Evolutionary conservation across 35 echinoderm and acorn worm species (phyloP), one percentile per base, ranked within the genome.

Genomic region (Chiridota heheva): DNA sequence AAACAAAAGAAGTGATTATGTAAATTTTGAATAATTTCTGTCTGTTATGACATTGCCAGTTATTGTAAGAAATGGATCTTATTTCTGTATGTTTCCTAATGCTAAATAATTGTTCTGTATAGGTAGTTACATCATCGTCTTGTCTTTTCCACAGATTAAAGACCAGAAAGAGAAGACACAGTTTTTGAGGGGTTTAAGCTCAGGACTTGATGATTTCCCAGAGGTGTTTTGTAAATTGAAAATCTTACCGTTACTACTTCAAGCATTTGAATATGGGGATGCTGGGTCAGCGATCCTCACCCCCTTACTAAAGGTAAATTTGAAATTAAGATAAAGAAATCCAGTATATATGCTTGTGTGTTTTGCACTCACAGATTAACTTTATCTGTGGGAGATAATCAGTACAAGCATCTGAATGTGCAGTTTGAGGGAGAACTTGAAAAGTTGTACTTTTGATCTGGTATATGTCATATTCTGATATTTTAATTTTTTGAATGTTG

Each of bases 201-300:
- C 78, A 8, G 80, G 71, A 37, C 76, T 98, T 13, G 89, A 92
- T 77, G 95, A 98, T 39, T 98, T 98, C 44, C 95, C 95, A 1
- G 79, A 88, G 51, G 95, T 91, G 45, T 98, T 98, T 67, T 98
- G 95, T 73, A 78, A 69, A 24, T 82, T 86, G 30, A 77, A 87
- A 28, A 91, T 91, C 22, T 81, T 91, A 63, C 89, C 95, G 12
- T 64, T 92, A 17, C 62, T 92, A 16, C 51, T 97, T 10, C 89
- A 98, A 81, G 89, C 95, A 26, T 98, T 98, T 88, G 89, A 98
- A 44, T 98, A 85, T 81, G 85, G 95, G 20, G 88, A 91, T 62
- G 89, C 95, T 40, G 95, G 95, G 28, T 98, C 95, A 22, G 95
- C 95, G 20, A 80, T 98, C 47, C 69, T 98, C 7, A 98, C 89